phyloP scores from a whole-genome alignment of 64 coral and sea anemone genomes.

The Stichodactyla helianthus region DNA sequence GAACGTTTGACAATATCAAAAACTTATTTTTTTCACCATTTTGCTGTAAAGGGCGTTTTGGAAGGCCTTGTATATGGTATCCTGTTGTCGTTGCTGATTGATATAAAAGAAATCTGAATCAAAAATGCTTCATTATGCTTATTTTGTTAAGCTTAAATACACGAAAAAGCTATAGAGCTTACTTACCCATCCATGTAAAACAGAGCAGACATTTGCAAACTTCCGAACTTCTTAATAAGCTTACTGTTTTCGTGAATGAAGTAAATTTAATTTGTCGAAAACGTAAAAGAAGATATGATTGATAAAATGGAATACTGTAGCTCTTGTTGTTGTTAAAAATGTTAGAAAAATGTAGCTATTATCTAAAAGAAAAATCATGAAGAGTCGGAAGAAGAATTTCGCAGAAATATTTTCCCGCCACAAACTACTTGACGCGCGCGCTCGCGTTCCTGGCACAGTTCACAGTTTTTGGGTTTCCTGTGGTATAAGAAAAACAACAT shows the following conservation, averaged over 20 bases:
- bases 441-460: background rate
- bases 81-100: background rate
- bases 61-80: background rate
- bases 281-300: no score
- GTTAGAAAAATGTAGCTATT: no score
- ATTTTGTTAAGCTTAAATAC: background rate
- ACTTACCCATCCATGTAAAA: constrained; percentile 7
- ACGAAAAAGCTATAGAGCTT: background rate
- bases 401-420: background rate
- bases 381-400: no score
- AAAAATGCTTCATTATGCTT: background rate
- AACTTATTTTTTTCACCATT: background rate
- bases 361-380: no score
- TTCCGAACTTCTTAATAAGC: background rate
- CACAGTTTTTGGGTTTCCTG: background rate
- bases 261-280: no score
- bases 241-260: no score
- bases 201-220: background rate
- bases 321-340: no score
- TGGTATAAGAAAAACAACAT: constrained; percentile 54
- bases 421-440: background rate
- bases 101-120: background rate
- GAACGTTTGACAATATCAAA: background rate
- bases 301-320: no score
- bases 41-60: background rate